Evolutionary conservation across 1,140 invertebrate species (phyloP).

Genomic region (Anastrepha ludens): DNA sequence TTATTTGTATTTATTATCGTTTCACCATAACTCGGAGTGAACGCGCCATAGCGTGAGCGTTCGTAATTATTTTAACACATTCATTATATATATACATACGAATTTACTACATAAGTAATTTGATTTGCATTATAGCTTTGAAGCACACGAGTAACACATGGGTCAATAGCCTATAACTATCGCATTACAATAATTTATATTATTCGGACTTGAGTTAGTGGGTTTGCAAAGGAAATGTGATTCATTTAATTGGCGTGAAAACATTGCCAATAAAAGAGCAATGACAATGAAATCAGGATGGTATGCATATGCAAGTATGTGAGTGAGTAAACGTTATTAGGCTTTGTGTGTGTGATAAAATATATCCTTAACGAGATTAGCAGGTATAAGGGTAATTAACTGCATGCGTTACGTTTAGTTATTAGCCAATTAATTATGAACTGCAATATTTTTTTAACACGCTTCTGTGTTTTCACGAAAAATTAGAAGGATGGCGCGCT

Average conservation of each 20-base stretch:
- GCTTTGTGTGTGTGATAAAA: no score
- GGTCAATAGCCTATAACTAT: not conserved
- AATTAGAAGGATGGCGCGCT: no score
- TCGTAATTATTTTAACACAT: constrained; percentile 1
- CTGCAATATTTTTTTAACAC: no score
- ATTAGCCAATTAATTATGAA: no score
- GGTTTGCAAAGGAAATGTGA: not conserved
- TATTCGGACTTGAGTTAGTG: not conserved
- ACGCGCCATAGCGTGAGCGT: not conserved
- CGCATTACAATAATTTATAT: not conserved
- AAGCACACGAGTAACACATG: not conserved
- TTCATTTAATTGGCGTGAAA: constrained; percentile 1
- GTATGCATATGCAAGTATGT: no score
- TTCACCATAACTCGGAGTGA: not conserved
- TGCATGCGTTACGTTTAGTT: no score
- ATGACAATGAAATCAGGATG: not conserved
- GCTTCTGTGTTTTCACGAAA: no score
- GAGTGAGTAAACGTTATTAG: no score
- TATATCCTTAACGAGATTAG: no score
- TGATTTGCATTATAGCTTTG: constrained; percentile 33
- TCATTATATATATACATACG: not conserved
- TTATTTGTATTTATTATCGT: constrained; percentile 2
- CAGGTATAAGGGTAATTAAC: no score
- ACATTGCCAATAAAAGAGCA: not conserved
- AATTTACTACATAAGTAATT: not conserved